phyloP scores from a whole-genome alignment of 1,140 invertebrate genomes.

The Colletes latitarsis region DNA sequence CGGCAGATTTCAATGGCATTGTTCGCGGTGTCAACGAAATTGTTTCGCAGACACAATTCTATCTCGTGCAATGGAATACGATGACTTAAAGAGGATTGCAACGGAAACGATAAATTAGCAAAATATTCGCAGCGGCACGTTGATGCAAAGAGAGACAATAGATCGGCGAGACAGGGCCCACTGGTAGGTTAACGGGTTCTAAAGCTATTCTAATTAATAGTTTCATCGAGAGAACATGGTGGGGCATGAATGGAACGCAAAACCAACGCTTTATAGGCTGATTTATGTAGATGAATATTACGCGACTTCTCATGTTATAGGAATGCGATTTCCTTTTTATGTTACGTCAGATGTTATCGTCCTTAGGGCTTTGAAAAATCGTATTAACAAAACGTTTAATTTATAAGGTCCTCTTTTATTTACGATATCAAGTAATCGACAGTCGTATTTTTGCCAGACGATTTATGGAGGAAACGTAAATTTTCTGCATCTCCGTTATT shows the following conservation, averaged over 20 bases:
- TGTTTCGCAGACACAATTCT: not conserved
- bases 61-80: too few species aligned
- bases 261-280: not conserved
- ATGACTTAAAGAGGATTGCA: not conserved
- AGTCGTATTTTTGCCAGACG: not conserved
- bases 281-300: not conserved
- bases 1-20: not conserved
- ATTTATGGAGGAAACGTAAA: not conserved
- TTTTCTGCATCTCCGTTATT: not conserved
- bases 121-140: slow-evolving; percentile 1
- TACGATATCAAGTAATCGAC: too few species aligned
- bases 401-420: too few species aligned
- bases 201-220: slow-evolving; percentile 24
- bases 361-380: not conserved
- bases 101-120: slow-evolving; percentile 34
- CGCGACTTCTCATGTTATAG: not conserved
- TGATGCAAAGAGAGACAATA: slow-evolving; percentile 9
- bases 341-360: not conserved
- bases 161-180: not conserved
- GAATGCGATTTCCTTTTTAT: slow-evolving; percentile 12
- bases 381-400: too few species aligned
- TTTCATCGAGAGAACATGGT: not conserved
- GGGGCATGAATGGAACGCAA: not conserved
- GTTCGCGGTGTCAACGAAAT: not conserved
- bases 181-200: slow-evolving; percentile 19